Evolutionary conservation across 30 jellyfish, hydroid and myxozoan genomes (phyloP).

Genomic region (Nemopilema nomurai): DNA sequence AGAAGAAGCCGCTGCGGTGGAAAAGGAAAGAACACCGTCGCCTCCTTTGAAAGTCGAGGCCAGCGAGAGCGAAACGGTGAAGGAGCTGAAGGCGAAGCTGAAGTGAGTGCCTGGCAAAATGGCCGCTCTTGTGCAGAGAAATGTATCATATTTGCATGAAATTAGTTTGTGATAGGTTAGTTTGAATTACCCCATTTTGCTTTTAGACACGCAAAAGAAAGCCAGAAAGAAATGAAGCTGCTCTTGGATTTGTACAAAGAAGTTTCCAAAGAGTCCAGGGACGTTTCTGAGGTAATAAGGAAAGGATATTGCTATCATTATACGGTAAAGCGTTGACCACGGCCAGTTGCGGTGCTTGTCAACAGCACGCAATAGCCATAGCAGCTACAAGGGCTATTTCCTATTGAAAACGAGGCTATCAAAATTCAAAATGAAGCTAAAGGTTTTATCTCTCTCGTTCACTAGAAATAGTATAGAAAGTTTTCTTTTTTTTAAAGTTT

Average conservation of each 20-base stretch:
- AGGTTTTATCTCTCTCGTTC: no score
- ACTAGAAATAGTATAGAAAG: no score
- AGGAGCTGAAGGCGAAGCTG: conserved; percentile 72
- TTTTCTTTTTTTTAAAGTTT: no score
- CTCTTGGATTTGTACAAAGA: conserved; percentile 90
- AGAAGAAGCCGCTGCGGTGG: conserved; percentile 53
- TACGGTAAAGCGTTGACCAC: no score
- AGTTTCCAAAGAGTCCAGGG: conserved; percentile 91
- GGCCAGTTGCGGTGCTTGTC: no score
- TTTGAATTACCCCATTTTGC: neutral
- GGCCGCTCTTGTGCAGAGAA: neutral
- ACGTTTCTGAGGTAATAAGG: conserved; percentile 77
- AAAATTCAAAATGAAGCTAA: no score
- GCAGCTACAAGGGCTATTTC: no score
- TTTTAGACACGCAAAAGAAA: conserved; percentile 81
- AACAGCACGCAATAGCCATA: no score
- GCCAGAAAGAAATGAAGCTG: conserved; percentile 88
- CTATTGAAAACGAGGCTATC: no score
- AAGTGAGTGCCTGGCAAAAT: no score
- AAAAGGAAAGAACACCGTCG: conserved; percentile 65
- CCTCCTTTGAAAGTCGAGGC: conserved; percentile 58
- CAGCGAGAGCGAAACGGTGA: conserved; percentile 74
- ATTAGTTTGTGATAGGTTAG: neutral
- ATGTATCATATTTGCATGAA: neutral
- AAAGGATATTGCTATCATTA: neutral